Conservation (phyloP, 37 sponge, comb jelly and placozoan species). For the Mnemiopsis leidyi region DNA sequence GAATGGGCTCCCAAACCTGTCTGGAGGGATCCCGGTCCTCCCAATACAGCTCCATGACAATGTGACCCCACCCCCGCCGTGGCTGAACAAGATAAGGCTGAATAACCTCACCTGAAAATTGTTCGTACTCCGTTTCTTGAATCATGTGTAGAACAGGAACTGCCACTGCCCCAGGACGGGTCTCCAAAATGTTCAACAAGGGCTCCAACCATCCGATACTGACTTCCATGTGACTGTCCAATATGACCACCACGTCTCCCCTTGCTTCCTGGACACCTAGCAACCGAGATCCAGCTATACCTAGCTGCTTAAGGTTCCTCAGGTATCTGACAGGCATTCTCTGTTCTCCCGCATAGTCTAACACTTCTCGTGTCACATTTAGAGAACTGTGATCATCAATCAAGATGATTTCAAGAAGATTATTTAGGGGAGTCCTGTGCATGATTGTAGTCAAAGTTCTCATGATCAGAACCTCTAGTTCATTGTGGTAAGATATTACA, state of each 20-base stretch:
- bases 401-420: background rate
- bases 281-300: background rate
- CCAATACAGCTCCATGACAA: background rate
- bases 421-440: background rate
- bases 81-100: background rate
- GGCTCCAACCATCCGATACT: slow-evolving; percentile 25
- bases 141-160: slow-evolving; percentile 36
- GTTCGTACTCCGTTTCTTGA: background rate
- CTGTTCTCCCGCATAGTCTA: background rate
- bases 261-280: background rate
- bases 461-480: background rate
- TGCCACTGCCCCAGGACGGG: background rate
- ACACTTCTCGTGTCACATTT: background rate
- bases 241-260: background rate
- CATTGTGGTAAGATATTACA: background rate
- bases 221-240: slow-evolving; percentile 47
- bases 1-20: background rate
- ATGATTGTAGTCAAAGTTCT: background rate
- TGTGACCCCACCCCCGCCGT: background rate
- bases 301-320: background rate
- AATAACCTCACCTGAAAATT: background rate
- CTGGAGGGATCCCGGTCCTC: background rate
- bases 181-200: background rate
- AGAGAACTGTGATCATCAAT: background rate
- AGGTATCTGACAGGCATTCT: background rate